These are phyloP conservation scores for Rhamphomyia laevipes DNA, from an alignment of 2,888 invertebrate species.

Conservation along the genomic window DNA sequence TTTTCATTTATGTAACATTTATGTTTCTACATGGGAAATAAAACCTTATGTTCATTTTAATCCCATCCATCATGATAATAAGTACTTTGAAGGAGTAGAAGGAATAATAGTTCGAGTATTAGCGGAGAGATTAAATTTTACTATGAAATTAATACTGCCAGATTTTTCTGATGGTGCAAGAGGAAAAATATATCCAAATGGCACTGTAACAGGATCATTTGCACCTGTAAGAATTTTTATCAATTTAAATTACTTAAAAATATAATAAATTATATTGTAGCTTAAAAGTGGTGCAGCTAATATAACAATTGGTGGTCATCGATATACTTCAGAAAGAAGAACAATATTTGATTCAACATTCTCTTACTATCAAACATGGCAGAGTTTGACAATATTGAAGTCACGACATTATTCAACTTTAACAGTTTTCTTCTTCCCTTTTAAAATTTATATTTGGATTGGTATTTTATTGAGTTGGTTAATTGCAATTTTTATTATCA, in stretches of 20 bases:
- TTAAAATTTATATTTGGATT: constrained; percentile 19
- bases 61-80: constrained; percentile 8
- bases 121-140: constrained; percentile 21
- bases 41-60: constrained; percentile 23
- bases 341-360: constrained; percentile 13
- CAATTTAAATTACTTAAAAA: background rate
- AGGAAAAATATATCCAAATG: constrained; percentile 12
- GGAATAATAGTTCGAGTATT: constrained; percentile 23
- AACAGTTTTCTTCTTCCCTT: constrained; percentile 20
- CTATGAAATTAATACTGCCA: constrained; percentile 17
- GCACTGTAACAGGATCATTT: constrained; percentile 21
- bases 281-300: constrained; percentile 18
- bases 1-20: constrained; percentile 23
- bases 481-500: background rate
- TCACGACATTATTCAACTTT: constrained; percentile 16
- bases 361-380: constrained; percentile 19
- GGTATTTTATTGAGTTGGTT: background rate
- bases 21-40: constrained; percentile 15
- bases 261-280: constrained; percentile 13
- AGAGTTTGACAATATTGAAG: constrained; percentile 16
- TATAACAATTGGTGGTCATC: constrained; percentile 25
- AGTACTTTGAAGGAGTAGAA: constrained; percentile 24
- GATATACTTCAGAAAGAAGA: constrained; percentile 16
- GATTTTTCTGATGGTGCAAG: constrained; percentile 13
- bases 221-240: constrained; percentile 15